A percentile compares a stretch with the other conserved stretches of the same genome.
phyloP scores from a whole-genome alignment of 2,797 vertebrate species.

The Melanogrammus aeglefinus region DNA sequence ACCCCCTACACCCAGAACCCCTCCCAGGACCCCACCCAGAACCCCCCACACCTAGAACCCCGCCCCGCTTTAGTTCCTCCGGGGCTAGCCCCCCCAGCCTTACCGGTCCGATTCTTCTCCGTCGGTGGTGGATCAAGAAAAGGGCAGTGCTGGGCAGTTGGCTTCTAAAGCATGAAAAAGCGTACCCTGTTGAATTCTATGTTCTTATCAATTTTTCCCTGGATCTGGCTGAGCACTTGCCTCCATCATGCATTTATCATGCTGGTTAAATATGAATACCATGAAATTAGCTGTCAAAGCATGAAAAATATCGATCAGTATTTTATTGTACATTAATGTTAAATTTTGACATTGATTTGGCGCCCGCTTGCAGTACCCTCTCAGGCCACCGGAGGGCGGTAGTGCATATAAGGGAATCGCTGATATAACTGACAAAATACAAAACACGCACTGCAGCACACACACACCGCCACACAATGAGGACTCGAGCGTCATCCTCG shows the following conservation, averaged over 20 bases:
- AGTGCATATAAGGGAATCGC: background rate
- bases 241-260: background rate
- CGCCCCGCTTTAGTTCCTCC: background rate
- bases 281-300: background rate
- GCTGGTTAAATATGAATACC: background rate
- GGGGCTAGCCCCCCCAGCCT: background rate
- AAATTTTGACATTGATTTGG: background rate
- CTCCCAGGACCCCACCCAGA: no score
- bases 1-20: no score
- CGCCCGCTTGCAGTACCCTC: background rate
- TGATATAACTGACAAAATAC: background rate
- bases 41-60: no score
- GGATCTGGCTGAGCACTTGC: background rate
- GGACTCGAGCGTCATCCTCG: conserved; percentile 22
- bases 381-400: background rate
- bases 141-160: background rate
- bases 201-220: background rate
- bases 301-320: background rate
- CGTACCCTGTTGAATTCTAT: background rate
- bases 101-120: no score
- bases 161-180: background rate
- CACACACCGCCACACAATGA: background rate
- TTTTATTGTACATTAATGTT: background rate
- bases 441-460: background rate
- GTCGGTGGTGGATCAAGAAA: background rate